A percentile compares a stretch with the other conserved stretches of the same genome.
Conservation (phyloP, 2,113 vertebrate genomes). For the Rhynchopsitta pachyrhyncha region DNA sequence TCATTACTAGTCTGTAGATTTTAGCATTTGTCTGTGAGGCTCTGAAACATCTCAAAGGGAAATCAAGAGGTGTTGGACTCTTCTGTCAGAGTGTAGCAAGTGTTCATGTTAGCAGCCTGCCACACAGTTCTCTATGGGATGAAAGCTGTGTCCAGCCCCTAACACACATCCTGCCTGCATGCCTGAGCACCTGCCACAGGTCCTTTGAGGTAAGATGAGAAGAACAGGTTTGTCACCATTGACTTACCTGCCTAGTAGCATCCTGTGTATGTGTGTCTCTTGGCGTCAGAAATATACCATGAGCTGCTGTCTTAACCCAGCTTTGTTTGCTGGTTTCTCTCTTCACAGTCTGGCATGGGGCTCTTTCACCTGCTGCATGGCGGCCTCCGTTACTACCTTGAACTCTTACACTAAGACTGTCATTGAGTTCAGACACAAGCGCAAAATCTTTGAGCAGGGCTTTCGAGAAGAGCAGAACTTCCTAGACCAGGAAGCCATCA, state of each 20-base stretch:
- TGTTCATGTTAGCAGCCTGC: background rate
- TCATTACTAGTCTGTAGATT: background rate
- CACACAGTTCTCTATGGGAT: background rate
- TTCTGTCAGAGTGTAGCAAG: background rate
- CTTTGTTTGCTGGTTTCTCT: slow-evolving; percentile 48
- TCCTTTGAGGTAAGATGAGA: background rate
- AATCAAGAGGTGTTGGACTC: background rate
- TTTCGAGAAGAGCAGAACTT: slow-evolving; percentile 91
- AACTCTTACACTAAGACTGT: slow-evolving; percentile 99
- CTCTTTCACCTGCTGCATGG: slow-evolving; percentile 98
- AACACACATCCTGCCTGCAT: background rate
- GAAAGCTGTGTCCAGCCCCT: background rate
- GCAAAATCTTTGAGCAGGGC: slow-evolving; percentile 93
- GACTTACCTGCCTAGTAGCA: background rate
- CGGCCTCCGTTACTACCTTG: slow-evolving; percentile 95
- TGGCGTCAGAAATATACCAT: background rate
- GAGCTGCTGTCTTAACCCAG: slow-evolving; percentile 49
- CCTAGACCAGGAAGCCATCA: slow-evolving; percentile 90
- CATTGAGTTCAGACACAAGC: slow-evolving; percentile 96
- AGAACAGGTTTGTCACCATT: background rate
- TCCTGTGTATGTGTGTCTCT: background rate
- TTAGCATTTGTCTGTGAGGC: background rate
- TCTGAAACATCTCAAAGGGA: background rate
- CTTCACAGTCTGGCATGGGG: slow-evolving; percentile 93
- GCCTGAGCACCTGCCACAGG: background rate